Conservation (phyloP, 2,888 invertebrate genomes). For the Laothoe populi region DNA sequence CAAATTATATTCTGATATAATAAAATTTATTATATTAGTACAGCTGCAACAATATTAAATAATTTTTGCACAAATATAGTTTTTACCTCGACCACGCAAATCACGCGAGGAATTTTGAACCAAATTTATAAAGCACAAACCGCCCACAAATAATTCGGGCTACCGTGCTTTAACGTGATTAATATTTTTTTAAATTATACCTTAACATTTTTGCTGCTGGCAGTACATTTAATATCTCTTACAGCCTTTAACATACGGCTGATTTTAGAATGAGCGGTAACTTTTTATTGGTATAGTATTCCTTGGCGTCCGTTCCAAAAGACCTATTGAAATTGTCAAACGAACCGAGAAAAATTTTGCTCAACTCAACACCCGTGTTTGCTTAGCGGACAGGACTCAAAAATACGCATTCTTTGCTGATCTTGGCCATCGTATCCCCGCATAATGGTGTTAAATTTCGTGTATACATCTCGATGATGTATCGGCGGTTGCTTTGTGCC, state of each 20-base stretch:
- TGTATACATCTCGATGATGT: slow-evolving; percentile 73
- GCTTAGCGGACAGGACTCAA: slow-evolving; percentile 72
- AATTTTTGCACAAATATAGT: not conserved
- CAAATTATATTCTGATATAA: not conserved
- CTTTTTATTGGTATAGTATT: slow-evolving; percentile 28
- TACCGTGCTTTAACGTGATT: slow-evolving; percentile 78
- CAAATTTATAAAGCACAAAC: slow-evolving; percentile 58
- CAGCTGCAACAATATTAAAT: not conserved
- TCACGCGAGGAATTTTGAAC: slow-evolving; percentile 40
- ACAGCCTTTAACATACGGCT: slow-evolving; percentile 36
- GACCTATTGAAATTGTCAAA: slow-evolving; percentile 68
- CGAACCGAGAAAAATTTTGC: slow-evolving; percentile 77
- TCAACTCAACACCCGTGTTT: slow-evolving; percentile 70
- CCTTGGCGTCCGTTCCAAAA: slow-evolving; percentile 52
- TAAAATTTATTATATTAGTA: not conserved
- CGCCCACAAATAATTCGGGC: slow-evolving; percentile 68
- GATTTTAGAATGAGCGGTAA: slow-evolving; percentile 34
- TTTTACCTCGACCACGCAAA: slow-evolving; percentile 26
- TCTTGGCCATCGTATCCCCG: slow-evolving; percentile 62
- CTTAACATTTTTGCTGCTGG: slow-evolving; percentile 28
- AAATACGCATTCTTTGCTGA: slow-evolving; percentile 55
- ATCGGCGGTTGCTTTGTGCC: slow-evolving; percentile 62
- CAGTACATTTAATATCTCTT: slow-evolving; percentile 31
- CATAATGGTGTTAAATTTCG: slow-evolving; percentile 82
- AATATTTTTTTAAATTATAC: slow-evolving; percentile 57